These are phyloP conservation scores for Brachyrhaphis roseni DNA, from an alignment of 2,797 vertebrate species.

Conservation along the genomic window DNA sequence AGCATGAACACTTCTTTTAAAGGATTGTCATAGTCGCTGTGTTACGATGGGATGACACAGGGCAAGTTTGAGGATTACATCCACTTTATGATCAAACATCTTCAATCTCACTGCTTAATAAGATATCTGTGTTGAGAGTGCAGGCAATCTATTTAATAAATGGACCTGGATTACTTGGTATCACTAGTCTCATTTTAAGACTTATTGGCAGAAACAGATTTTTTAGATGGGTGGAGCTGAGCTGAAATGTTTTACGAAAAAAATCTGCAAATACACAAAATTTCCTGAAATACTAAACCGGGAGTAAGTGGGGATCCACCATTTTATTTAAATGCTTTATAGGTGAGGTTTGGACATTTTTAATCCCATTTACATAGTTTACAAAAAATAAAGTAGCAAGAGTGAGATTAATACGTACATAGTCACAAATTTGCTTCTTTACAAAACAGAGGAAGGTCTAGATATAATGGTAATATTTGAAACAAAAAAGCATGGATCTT, in stretches of 20 bases:
- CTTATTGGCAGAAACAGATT: neutral
- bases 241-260: neutral
- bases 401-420: neutral
- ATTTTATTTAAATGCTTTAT: neutral
- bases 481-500: neutral
- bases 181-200: neutral
- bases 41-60: slow-evolving; percentile 57
- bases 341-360: neutral
- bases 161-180: neutral
- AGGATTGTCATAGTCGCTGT: slow-evolving; percentile 44
- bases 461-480: neutral
- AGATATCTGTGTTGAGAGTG: slow-evolving; percentile 50
- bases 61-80: slow-evolving; percentile 79
- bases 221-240: neutral
- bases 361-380: neutral
- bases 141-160: neutral
- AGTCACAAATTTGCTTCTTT: neutral
- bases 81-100: slow-evolving; percentile 72
- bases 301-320: too few relatives aligned
- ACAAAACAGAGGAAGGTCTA: neutral
- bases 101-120: slow-evolving; percentile 80
- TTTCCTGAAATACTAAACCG: too few relatives aligned
- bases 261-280: too few relatives aligned
- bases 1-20: neutral
- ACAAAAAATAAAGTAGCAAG: too few relatives aligned